A percentile compares a stretch with the other conserved stretches of the same genome.
Conservation (phyloP, 2,113 vertebrate species). For the Ptilorrhoa leucosticta region DNA sequence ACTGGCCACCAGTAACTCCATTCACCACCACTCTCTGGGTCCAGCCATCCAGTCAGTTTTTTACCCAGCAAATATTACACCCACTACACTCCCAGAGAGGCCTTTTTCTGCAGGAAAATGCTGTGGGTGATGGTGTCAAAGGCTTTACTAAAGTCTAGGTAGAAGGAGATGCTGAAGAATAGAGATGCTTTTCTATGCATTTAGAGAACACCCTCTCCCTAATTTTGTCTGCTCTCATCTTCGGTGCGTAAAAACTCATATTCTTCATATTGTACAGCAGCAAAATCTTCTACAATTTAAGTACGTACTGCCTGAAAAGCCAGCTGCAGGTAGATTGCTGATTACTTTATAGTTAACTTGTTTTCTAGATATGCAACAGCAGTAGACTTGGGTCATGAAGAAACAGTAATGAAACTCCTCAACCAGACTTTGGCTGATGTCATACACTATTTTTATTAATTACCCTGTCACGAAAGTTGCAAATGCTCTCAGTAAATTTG, state of each 20-base stretch:
- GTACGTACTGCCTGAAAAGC: background rate
- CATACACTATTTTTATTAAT: background rate
- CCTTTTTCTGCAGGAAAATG: background rate
- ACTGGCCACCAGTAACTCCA: background rate
- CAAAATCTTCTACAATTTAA: background rate
- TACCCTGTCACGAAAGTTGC: background rate
- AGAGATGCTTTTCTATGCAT: background rate
- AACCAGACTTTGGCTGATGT: background rate
- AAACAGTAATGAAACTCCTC: background rate
- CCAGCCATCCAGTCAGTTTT: background rate
- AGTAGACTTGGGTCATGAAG: background rate
- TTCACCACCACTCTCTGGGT: background rate
- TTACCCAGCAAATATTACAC: background rate
- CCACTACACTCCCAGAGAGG: background rate
- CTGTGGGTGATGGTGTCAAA: background rate
- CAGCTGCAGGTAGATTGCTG: background rate
- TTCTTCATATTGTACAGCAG: background rate
- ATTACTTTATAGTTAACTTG: background rate
- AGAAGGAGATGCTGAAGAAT: background rate
- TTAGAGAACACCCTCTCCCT: background rate
- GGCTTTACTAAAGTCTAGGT: background rate
- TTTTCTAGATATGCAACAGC: background rate
- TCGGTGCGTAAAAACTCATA: background rate
- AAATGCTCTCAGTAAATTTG: background rate
- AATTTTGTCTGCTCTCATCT: background rate